A percentile compares a stretch with the other conserved stretches of the same genome.
phyloP scores from a whole-genome alignment of 2,888 invertebrate species.

The Cheilosia impressa region DNA sequence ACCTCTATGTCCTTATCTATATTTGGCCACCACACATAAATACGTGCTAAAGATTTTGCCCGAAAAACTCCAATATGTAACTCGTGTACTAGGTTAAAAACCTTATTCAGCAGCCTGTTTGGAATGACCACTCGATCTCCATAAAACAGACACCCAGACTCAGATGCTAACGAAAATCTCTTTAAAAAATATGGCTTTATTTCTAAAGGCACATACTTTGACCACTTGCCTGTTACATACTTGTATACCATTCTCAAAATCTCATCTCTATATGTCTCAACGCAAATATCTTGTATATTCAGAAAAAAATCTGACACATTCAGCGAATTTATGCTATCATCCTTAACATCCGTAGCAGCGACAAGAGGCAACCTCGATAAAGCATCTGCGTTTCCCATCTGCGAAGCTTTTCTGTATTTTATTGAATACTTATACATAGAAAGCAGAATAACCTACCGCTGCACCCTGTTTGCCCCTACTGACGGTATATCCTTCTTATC shows the following conservation, averaged over 20 bases:
- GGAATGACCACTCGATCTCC: conserved; percentile 72
- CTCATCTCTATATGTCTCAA: conserved; percentile 1
- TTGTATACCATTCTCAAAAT: conserved; percentile 9
- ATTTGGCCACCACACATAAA: conserved; percentile 78
- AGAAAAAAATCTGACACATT: conserved; percentile 43
- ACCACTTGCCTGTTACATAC: conserved; percentile 48
- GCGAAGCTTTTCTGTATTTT: conserved; percentile 41
- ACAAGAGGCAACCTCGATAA: conserved; percentile 66
- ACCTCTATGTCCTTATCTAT: conserved; percentile 77
- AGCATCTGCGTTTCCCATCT: conserved; percentile 68
- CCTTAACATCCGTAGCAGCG: conserved; percentile 20
- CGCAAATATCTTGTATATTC: conserved; percentile 39
- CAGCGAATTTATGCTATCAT: conserved; percentile 56
- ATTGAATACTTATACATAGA: conserved; percentile 50
- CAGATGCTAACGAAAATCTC: conserved; percentile 30
- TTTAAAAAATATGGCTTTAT: conserved; percentile 50
- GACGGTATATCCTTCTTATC: conserved; percentile 62
- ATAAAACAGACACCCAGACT: conserved; percentile 56
- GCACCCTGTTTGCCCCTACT: conserved; percentile 53
- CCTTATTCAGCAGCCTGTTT: conserved; percentile 9
- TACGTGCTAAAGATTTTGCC: conserved; percentile 77
- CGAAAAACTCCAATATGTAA: conserved; percentile 78
- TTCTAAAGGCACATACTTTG: neutral
- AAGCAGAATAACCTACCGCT: conserved; percentile 36
- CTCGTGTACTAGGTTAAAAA: conserved; percentile 74